Evolutionary conservation across 2,888 invertebrate genomes (phyloP), one percentile per base, ranked within the genome.

Genomic region (Neria commutata): DNA sequence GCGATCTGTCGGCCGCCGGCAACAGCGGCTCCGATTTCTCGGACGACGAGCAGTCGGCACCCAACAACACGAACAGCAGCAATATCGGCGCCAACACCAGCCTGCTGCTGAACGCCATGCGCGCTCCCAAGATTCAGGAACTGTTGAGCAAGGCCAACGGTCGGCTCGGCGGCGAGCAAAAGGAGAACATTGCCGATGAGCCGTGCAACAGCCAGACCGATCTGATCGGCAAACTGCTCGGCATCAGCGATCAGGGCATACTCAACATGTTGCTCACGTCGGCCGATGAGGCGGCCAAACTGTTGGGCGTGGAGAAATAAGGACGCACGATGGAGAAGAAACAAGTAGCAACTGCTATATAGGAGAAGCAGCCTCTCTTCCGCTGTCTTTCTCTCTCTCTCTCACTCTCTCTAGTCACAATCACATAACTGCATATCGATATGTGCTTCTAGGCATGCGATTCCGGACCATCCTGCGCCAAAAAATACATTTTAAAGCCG

Each of bases 191-290:
- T 53, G 75, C 67, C 16, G 73, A 67, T 58, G 64, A 58, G 49
- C 67, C 65, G 54, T 66, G 66, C 54, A 68, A 67, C 37, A 67
- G 65, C 16, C 67, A 73, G 23, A 58, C 56, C 52, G 94, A 94
- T 78, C 85, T 96, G 58, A 94, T 96, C 68, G 94, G 94, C 10
- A 94, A 95, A 80, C 85, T 96, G 1, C 83, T 96, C 17, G 95
- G 95, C 0, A 92, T 96, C 61, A 88, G 91, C 42, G 94, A 94
- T 79, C 88, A 90, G 67, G 90, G 91, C 16, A 88, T 92, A 61
- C 90, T 96, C 55, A 95, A 95, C 75, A 90, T 91, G 80, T 86
- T 92, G 65, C 86, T 95, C 29, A 91, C 92, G 24, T 88, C 91
- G 1, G 89, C 93, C 26, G 88, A 89, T 66, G 93, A 93, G 77